Evolutionary conservation across 1,140 invertebrate species (phyloP).

Genomic region (Macrosteles quadrilineatus): DNA sequence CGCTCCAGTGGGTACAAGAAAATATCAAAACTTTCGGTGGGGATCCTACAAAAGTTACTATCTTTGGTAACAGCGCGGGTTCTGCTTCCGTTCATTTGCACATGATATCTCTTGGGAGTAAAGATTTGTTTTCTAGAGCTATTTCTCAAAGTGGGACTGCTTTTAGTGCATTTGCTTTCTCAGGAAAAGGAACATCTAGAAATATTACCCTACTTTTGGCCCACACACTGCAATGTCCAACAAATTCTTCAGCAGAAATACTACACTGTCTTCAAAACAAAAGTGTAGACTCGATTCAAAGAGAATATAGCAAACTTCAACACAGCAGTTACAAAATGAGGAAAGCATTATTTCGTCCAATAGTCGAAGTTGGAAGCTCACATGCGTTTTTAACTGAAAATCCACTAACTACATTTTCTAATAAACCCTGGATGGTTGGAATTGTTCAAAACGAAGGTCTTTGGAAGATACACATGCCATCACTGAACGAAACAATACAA

Average conservation of each 20-base stretch:
- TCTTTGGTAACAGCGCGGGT: slow-evolving; percentile 38
- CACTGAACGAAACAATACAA: too few species aligned
- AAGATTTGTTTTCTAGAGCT: slow-evolving; percentile 21
- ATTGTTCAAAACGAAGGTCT: background rate
- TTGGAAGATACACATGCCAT: background rate
- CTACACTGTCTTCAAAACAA: background rate
- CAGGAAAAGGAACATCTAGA: background rate
- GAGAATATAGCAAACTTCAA: background rate
- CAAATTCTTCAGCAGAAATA: background rate
- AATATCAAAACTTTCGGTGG: slow-evolving; percentile 40
- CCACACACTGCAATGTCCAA: background rate
- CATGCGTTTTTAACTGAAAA: background rate
- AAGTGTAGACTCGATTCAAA: background rate
- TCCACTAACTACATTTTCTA: background rate
- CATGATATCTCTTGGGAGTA: slow-evolving; percentile 34
- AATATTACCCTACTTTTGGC: background rate
- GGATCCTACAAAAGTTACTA: slow-evolving; percentile 36
- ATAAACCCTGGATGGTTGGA: background rate
- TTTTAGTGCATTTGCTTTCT: background rate
- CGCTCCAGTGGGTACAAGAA: slow-evolving; percentile 38
- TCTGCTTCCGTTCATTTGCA: slow-evolving; percentile 25
- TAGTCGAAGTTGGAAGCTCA: background rate
- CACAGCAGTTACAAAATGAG: background rate
- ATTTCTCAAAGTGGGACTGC: slow-evolving; percentile 3
- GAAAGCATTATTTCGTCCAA: background rate